Conservation (phyloP, 2,113 vertebrate species). For the Malaclemys terrapin region DNA sequence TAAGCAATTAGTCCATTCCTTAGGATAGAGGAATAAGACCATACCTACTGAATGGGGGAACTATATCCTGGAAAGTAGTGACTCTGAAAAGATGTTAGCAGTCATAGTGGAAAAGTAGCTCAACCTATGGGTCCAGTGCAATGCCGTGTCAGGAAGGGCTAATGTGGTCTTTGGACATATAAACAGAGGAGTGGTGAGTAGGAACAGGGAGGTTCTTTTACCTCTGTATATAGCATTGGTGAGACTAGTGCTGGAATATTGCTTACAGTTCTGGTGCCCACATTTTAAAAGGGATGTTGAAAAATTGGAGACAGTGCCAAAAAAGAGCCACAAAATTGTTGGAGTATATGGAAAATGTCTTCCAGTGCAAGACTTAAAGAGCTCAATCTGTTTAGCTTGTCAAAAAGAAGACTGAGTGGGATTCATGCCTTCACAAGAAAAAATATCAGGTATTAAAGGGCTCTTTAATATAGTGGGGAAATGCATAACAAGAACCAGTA, state of each 20-base stretch:
- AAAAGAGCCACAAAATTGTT: not conserved
- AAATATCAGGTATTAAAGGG: not conserved
- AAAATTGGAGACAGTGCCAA: not conserved
- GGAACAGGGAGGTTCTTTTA: not conserved
- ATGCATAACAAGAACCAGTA: not conserved
- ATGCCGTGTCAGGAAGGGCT: not conserved
- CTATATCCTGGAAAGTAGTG: not conserved
- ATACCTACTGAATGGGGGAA: not conserved
- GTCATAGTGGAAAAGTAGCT: not conserved
- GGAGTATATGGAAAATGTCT: not conserved
- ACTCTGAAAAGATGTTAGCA: not conserved
- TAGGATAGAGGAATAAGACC: not conserved
- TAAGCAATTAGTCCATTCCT: conserved; percentile 15
- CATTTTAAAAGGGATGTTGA: not conserved
- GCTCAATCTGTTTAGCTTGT: not conserved
- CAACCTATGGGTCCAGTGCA: not conserved
- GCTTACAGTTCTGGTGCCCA: not conserved
- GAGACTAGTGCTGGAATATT: not conserved
- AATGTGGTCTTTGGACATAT: not conserved
- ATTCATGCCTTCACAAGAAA: not conserved
- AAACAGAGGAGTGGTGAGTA: not conserved
- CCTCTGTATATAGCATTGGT: not conserved
- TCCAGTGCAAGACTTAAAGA: not conserved
- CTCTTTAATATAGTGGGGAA: not conserved
- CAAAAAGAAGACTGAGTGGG: not conserved